Conservation (phyloP, 2,113 vertebrate species). For the Psophia crepitans region DNA sequence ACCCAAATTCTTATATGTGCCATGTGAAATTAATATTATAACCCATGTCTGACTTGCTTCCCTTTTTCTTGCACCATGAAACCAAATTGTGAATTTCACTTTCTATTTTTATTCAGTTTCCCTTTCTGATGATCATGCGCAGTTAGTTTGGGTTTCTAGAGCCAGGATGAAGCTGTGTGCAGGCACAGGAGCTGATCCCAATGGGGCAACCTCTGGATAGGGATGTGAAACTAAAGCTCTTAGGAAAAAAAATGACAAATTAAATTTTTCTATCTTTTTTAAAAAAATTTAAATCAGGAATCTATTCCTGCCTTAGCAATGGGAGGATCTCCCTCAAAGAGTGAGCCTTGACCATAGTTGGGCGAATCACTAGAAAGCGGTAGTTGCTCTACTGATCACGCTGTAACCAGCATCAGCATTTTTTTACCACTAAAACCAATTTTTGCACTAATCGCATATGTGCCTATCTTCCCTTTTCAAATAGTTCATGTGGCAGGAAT, state of each 20-base stretch:
- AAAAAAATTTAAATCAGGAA: background rate
- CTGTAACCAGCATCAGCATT: background rate
- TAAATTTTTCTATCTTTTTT: too few species aligned
- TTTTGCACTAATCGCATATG: background rate
- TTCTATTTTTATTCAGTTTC: background rate
- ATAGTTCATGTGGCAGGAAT: background rate
- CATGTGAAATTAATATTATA: background rate
- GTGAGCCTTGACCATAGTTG: background rate
- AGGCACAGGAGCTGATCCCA: background rate
- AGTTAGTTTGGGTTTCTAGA: background rate
- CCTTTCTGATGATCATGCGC: background rate
- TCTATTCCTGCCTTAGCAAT: background rate
- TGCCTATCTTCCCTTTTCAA: background rate
- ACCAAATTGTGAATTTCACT: background rate
- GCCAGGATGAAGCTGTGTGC: background rate
- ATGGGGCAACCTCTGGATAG: background rate
- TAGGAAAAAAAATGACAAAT: background rate
- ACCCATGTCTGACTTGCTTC: background rate
- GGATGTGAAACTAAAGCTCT: background rate
- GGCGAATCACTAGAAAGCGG: background rate
- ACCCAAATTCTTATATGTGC: background rate
- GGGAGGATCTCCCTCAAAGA: fast-evolving
- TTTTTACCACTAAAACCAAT: background rate
- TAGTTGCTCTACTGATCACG: background rate
- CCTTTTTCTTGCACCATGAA: background rate